These are phyloP conservation scores for Coelinius sp. DNA, from an alignment of 2,888 invertebrate genomes.

Conservation along the genomic window DNA sequence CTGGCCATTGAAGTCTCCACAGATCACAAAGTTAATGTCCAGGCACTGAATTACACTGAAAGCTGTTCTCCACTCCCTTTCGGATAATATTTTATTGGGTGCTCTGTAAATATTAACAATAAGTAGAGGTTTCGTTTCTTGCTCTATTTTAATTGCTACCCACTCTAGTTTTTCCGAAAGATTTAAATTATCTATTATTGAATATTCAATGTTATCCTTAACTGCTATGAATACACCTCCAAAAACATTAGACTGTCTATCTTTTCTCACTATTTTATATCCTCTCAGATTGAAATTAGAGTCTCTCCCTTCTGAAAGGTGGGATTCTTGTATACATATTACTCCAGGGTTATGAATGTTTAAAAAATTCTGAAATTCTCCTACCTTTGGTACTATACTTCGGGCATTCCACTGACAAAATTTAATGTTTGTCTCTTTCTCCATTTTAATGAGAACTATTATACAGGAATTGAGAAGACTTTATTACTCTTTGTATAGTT, in stretches of 20 bases:
- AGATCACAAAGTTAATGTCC: no score
- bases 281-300: neutral
- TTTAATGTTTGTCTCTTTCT: no score
- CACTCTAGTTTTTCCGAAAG: neutral
- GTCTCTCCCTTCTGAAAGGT: neutral
- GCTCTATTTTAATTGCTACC: neutral
- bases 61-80: neutral
- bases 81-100: neutral
- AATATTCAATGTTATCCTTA: neutral
- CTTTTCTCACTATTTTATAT: neutral
- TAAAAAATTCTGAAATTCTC: neutral
- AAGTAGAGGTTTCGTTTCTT: neutral
- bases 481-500: no score
- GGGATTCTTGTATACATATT: neutral
- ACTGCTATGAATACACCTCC: neutral
- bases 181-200: neutral
- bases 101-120: neutral
- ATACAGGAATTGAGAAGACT: no score
- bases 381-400: neutral
- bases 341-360: neutral
- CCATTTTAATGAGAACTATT: no score
- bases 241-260: neutral
- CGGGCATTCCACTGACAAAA: neutral
- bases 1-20: neutral
- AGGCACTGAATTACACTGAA: neutral